Evolutionary conservation across 2,888 invertebrate species (phyloP), one percentile per base, ranked within the genome.

Genomic region (Drepana falcataria): DNA sequence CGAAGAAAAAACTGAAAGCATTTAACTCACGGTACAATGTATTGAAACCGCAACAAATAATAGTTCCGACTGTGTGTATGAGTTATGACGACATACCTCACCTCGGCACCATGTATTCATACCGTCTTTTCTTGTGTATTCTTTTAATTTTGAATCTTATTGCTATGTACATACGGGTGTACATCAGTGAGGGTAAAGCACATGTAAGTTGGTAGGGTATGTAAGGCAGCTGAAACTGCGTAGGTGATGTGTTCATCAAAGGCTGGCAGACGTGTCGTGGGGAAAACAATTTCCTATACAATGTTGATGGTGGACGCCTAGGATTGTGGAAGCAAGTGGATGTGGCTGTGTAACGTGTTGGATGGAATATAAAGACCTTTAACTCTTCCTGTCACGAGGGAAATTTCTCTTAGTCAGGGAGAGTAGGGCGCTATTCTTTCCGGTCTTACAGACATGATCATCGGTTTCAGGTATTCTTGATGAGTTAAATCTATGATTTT

Each of bases 221-320:
- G 79, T 78, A 76, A 80, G 80, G 80, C 76, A 78, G 81, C 79
- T 80, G 79, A 79, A 85, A 85, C 79, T 77, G 78, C 79, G 78
- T 69, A 71, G 64, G 78, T 79, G 85, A 89, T 87, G 89, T 81
- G 86, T 89, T 85, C 88, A 89, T 89, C 88, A 85, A 82, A 82
- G 83, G 76, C 57, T 70, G 74, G 71, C 75, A 73, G 81, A 77
- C 77, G 66, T 80, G 83, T 84, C 84, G 81, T 83, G 82, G 66
- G 73, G 75, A 81, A 87, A 88, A 87, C 85, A 87, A 86, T 89
- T 87, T 82, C 71, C 73, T 70, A 77, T 83, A 88, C 87, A 87
- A 85, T 87, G 85, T 83, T 77, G 55, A 56, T 48, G 58, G 58
- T 57, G 55, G 60, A 52, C 55, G 52, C 59, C 65, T 69, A 21